Evolutionary conservation across 1,140 invertebrate genomes (phyloP).

Genomic region (Cotesia chilonis): DNA sequence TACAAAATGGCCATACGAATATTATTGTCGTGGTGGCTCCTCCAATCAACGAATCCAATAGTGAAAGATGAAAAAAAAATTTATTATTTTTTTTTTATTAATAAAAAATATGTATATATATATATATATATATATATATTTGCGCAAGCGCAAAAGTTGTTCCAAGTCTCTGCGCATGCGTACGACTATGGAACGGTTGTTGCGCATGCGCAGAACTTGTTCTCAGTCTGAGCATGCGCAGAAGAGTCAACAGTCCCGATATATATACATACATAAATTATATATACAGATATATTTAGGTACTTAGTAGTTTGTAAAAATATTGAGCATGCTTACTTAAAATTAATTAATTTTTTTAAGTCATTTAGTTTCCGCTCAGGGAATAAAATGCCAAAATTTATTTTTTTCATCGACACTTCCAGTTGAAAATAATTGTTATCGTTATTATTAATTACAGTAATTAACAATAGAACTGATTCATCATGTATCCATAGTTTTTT

Average conservation of each 20-base stretch:
- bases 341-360: slow-evolving; percentile 29
- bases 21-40: slow-evolving; percentile 33
- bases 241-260: too few relatives aligned
- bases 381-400: slow-evolving; percentile 23
- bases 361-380: slow-evolving; percentile 29
- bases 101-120: too few relatives aligned
- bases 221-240: too few relatives aligned
- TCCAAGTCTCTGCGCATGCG: too few relatives aligned
- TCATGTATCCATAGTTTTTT: too few relatives aligned
- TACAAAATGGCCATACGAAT: slow-evolving; percentile 48
- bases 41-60: slow-evolving; percentile 18
- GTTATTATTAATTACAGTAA: not conserved
- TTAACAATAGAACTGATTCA: not conserved
- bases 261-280: too few relatives aligned
- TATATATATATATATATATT: too few relatives aligned
- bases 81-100: not conserved
- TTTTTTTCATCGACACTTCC: not conserved
- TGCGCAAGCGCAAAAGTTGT: too few relatives aligned
- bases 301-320: too few relatives aligned
- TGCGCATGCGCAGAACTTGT: too few relatives aligned
- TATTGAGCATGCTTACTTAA: slow-evolving; percentile 29
- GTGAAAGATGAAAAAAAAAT: slow-evolving; percentile 8
- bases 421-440: not conserved
- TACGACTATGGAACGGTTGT: too few relatives aligned
- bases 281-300: too few relatives aligned